Percentiles rank a stretch among this genome's conserved stretches.
These are phyloP conservation scores for Torymus auratus DNA, from an alignment of 2,888 invertebrate species.

Conservation along the genomic window DNA sequence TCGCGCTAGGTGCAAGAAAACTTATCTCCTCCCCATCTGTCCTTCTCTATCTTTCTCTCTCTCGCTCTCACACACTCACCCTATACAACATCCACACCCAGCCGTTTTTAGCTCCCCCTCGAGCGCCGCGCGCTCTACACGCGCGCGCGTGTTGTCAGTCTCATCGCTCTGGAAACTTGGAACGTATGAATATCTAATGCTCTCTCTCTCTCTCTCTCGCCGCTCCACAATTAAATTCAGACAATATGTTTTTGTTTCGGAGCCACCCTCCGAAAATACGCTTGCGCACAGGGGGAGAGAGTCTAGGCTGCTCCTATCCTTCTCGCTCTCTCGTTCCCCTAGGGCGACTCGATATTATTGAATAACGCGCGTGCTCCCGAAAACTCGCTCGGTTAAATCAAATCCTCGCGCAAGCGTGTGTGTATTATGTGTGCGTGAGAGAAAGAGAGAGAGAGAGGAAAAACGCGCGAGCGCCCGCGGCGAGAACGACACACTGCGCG, in stretches of 20 bases:
- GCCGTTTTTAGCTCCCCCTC: slow-evolving; percentile 14
- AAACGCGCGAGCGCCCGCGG: neutral
- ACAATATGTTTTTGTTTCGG: slow-evolving; percentile 76
- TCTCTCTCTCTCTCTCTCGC: slow-evolving; percentile 55
- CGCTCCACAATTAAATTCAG: slow-evolving; percentile 75
- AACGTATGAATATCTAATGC: slow-evolving; percentile 76
- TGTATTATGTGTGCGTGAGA: too few species aligned
- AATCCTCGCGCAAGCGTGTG: slow-evolving; percentile 21
- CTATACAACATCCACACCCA: neutral
- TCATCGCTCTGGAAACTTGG: slow-evolving; percentile 68
- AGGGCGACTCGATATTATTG: slow-evolving; percentile 45
- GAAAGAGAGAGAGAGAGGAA: too few species aligned
- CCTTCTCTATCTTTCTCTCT: slow-evolving; percentile 8
- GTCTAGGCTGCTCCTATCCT: neutral
- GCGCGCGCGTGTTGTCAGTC: slow-evolving; percentile 66
- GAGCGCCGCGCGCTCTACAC: neutral
- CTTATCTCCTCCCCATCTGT: slow-evolving; percentile 14
- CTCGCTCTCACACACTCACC: neutral
- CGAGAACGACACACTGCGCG: slow-evolving; percentile 4
- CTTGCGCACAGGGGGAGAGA: neutral
- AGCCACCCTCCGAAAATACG: slow-evolving; percentile 48
- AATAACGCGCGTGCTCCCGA: slow-evolving; percentile 28
- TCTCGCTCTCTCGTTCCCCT: neutral
- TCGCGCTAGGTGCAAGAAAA: slow-evolving; percentile 35
- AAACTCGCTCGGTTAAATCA: slow-evolving; percentile 50